Conservation (phyloP, 2,797 vertebrate genomes). For the Setipinna tenuifilis region DNA sequence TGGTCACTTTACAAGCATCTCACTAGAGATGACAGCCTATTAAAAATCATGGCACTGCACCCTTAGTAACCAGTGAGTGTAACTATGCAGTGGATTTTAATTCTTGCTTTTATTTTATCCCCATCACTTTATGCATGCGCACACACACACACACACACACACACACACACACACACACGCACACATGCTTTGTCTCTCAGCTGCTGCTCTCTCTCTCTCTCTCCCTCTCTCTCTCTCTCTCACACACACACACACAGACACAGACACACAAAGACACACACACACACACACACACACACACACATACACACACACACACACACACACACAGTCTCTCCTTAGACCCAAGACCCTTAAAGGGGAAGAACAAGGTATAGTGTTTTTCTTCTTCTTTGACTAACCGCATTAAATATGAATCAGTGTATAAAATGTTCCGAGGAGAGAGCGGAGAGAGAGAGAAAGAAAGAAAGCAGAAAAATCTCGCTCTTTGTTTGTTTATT, state of each 20-base stretch:
- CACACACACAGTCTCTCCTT: neutral
- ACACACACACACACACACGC: neutral
- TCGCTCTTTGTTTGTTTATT: slow-evolving; percentile 69
- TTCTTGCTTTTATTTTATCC: neutral
- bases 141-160: neutral
- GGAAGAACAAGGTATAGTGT: slow-evolving; percentile 14
- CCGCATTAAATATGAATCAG: slow-evolving; percentile 68
- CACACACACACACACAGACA: neutral
- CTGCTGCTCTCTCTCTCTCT: too few relatives aligned
- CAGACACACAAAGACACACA: neutral
- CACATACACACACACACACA: neutral
- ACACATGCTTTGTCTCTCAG: too few relatives aligned
- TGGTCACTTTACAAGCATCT: slow-evolving; percentile 58
- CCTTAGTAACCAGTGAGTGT: slow-evolving; percentile 57
- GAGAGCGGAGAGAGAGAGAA: too few relatives aligned
- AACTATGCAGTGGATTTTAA: slow-evolving; percentile 52
- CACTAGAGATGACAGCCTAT: slow-evolving; percentile 53
- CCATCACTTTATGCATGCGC: neutral
- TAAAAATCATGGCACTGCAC: slow-evolving; percentile 52
- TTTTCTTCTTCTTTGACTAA: slow-evolving; percentile 48
- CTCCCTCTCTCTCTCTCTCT: neutral
- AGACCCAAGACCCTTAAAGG: neutral
- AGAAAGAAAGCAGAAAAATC: slow-evolving; percentile 36
- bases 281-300: slow-evolving; percentile 8
- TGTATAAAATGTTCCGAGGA: slow-evolving; percentile 50